Evolutionary conservation across 2,888 invertebrate genomes (phyloP), one percentile per base, ranked within the genome.

Genomic region (Euzetes globulus): DNA sequence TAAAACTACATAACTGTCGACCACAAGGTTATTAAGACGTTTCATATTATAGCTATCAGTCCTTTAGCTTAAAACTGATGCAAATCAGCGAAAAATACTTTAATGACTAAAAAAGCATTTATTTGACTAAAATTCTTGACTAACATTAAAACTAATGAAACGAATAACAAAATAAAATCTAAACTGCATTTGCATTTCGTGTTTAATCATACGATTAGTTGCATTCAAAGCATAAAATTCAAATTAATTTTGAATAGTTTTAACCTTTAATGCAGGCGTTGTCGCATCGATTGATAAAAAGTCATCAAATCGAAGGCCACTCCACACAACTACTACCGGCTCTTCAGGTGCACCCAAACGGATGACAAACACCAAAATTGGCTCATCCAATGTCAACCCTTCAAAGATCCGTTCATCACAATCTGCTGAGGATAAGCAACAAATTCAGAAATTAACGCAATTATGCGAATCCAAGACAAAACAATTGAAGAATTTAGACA

Each of bases 11-110:
- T 47, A 47, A 47, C 47, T 55, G 25, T 68, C 68, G 41, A 68
- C 68, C 19, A 68, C 68, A 68, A 68, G 68, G 68, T 68, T 68
- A 68, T 68, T 68, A 68, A 68, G 68, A 45, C 68, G n/a, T 68
- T 68, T 68, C 37, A 25, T 52, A 52, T 52, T 52, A 33, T 33
- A 33, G 33, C 33, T 9, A 33, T 33, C 33, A 33, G 5, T 33
- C 33, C 33, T 33, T 33, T 33, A 33, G 9, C 33, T 33, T 33
- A 6, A 33, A 33, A 33, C 9, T 9, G 33, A 33, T 33, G 33
- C 33, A 33, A 33, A 33, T 33, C 33, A 6, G 33, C n/a, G n/a
- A n/a, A 9, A 33, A 33, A 33, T 33, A 33, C 33, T 33, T 33
- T 33, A 6, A 33, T 33, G 33, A 33, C 33, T 33, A 33, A 33